A percentile compares a stretch with the other conserved stretches of the same genome.
These are phyloP conservation scores for Pandion haliaetus DNA, from an alignment of 2,113 vertebrate species.

Conservation along the genomic window DNA sequence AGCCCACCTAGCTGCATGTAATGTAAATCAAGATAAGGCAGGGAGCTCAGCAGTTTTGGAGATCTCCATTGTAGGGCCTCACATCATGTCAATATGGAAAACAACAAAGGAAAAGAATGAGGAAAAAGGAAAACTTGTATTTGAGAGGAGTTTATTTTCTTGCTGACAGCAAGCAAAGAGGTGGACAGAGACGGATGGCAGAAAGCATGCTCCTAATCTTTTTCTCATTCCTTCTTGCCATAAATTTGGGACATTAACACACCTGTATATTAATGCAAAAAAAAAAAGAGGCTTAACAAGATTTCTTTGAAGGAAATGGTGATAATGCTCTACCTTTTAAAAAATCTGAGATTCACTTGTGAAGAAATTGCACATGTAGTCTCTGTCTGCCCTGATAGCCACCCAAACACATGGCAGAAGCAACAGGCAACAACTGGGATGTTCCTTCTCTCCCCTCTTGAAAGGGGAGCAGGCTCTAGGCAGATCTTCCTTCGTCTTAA, in stretches of 20 bases:
- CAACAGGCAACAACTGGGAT: neutral
- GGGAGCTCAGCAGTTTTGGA: neutral
- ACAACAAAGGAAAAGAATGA: neutral
- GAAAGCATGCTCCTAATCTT: neutral
- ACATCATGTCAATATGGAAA: neutral
- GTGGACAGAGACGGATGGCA: neutral
- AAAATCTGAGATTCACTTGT: neutral
- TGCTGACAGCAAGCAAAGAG: neutral
- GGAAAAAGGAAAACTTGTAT: neutral
- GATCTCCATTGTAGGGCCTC: neutral
- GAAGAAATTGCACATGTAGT: neutral
- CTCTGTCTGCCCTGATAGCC: neutral
- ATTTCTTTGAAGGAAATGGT: neutral
- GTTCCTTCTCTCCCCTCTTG: neutral
- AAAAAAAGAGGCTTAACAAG: neutral
- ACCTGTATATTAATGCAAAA: neutral
- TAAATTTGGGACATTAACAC: neutral
- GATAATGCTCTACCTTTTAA: neutral
- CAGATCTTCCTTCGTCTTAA: neutral
- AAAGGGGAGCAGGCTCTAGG: neutral
- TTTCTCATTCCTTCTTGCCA: neutral
- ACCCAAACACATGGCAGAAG: neutral
- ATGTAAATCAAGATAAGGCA: neutral
- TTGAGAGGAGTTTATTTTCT: neutral
- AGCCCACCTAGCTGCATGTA: neutral